phyloP scores from a whole-genome alignment of 2,113 vertebrate species.

The Tragelaphus imberbis region DNA sequence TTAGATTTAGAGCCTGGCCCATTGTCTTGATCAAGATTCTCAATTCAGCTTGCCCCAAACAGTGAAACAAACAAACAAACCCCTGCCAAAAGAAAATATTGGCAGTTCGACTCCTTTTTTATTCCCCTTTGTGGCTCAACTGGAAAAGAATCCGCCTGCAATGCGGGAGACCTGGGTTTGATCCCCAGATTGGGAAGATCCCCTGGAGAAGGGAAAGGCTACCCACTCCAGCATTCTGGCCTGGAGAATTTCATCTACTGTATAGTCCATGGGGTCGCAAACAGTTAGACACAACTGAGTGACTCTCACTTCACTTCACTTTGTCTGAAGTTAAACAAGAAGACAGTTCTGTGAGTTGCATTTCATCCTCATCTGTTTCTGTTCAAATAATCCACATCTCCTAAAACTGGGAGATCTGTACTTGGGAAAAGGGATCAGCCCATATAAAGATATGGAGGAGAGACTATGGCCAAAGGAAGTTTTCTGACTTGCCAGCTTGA shows the following conservation, averaged over 20 bases:
- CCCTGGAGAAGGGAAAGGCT: neutral
- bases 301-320: neutral
- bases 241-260: neutral
- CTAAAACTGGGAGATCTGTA: neutral
- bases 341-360: neutral
- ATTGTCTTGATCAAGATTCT: neutral
- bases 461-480: neutral
- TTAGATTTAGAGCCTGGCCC: neutral
- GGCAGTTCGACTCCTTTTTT: neutral
- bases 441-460: neutral
- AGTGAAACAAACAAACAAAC: neutral
- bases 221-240: neutral
- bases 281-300: neutral
- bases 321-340: neutral
- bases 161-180: neutral
- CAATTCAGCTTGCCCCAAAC: neutral
- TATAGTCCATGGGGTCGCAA: neutral
- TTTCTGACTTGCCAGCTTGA: slow-evolving; percentile 14
- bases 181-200: neutral
- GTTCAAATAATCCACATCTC: neutral
- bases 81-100: neutral
- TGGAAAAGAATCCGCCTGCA: neutral
- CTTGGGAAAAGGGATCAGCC: neutral
- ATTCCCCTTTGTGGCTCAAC: neutral
- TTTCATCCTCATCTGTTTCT: neutral